These are phyloP conservation scores for Cryptocephalus moraei DNA, from an alignment of 2,888 invertebrate species.

Conservation along the genomic window DNA sequence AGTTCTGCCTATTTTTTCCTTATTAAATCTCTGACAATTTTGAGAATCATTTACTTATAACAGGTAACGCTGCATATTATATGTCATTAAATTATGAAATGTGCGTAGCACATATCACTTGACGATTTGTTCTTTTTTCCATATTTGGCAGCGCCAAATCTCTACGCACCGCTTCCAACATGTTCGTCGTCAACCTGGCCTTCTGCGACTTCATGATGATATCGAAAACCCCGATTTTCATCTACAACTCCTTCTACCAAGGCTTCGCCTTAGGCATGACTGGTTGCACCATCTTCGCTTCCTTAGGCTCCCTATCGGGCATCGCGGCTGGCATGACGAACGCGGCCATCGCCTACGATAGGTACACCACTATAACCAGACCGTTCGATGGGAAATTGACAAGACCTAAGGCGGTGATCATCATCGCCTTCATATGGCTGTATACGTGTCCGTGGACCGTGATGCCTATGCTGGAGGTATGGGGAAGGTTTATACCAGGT, in stretches of 20 bases:
- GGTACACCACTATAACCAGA: conserved; percentile 68
- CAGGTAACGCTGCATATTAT: no score
- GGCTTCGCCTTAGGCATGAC: conserved; percentile 65
- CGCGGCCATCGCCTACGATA: conserved; percentile 77
- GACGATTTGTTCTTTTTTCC: no score
- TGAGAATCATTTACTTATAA: no score
- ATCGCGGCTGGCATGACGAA: conserved; percentile 74
- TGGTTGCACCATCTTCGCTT: conserved; percentile 67
- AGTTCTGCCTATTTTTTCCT: no score
- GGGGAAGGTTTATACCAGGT: conserved; percentile 83
- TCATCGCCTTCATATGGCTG: conserved; percentile 63
- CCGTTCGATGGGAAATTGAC: conserved; percentile 77
- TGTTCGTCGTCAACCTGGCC: conserved; percentile 74
- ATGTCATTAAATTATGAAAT: no score
- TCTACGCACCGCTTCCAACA: conserved; percentile 70
- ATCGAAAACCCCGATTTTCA: conserved; percentile 75
- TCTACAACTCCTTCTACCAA: conserved; percentile 70
- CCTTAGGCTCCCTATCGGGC: conserved; percentile 69
- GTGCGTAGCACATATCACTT: no score
- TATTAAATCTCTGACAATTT: no score
- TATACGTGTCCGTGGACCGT: conserved; percentile 75
- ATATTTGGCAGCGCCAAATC: conserved; percentile 49
- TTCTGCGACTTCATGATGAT: conserved; percentile 81
- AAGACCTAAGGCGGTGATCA: conserved; percentile 65
- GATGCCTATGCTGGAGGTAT: conserved; percentile 68